These are phyloP conservation scores for Gymnoscelis rufifasciata DNA, from an alignment of 2,888 invertebrate genomes.

Conservation along the genomic window DNA sequence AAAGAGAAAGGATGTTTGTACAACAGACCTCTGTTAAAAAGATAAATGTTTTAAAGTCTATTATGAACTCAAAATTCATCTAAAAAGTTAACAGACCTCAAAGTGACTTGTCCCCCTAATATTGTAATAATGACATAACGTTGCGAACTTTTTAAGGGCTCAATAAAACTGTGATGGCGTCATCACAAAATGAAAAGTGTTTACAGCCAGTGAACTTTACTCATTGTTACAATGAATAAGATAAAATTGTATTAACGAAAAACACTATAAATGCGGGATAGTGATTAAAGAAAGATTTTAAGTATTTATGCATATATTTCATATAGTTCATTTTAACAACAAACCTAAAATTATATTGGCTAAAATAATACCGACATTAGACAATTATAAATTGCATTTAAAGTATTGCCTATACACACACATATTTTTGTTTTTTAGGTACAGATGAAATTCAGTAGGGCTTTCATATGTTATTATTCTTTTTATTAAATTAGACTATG, in stretches of 20 bases:
- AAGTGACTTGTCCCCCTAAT: slow-evolving; percentile 16
- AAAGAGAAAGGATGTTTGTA: background rate
- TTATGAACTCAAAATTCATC: slow-evolving; percentile 13
- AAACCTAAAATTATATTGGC: too few species aligned
- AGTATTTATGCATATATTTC: too few species aligned
- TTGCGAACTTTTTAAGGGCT: slow-evolving; percentile 30
- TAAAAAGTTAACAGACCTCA: slow-evolving; percentile 8
- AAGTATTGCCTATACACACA: too few species aligned
- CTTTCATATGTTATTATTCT: too few species aligned
- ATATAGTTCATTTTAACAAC: too few species aligned
- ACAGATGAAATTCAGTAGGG: too few species aligned
- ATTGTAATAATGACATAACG: slow-evolving; percentile 26
- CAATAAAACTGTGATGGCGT: slow-evolving; percentile 29
- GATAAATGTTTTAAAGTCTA: slow-evolving; percentile 1
- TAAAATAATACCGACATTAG: too few species aligned
- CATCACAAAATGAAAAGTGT: slow-evolving; percentile 31
- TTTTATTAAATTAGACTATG: too few species aligned
- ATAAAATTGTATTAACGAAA: slow-evolving; percentile 16
- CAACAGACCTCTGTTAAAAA: background rate
- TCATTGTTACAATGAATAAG: slow-evolving; percentile 34
- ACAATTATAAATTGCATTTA: too few species aligned
- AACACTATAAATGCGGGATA: too few species aligned
- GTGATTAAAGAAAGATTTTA: too few species aligned
- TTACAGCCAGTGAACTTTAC: slow-evolving; percentile 24
- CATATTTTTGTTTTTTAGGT: too few species aligned